Evolutionary conservation across 2,888 invertebrate species (phyloP), one percentile per base, ranked within the genome.

Genomic region (Smittia aterrima): DNA sequence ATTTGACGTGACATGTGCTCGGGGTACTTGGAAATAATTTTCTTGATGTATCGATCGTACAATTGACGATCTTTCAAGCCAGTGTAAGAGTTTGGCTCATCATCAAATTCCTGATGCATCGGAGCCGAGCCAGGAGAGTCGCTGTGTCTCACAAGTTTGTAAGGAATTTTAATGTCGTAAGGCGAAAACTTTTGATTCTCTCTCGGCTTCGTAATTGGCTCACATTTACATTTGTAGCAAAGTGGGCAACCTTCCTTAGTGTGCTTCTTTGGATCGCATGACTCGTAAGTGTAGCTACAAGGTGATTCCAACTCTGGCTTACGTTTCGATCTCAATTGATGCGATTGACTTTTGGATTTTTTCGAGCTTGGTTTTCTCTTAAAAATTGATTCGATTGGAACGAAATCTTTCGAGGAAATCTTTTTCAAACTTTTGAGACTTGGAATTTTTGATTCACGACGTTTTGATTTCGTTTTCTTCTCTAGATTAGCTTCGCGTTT

Each of bases 171-270:
- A 24, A 72, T 32, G 40, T 72, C 40, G 25, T 62, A 54, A 1
- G 72, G 38, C 9, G 62, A 58, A 62, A 72, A 72, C 13, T n/a
- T 27, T 66, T 40, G 41, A 20, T 18, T 24, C 13, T 41, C 47
- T 1, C 18, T 9, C 0, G 20, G 40, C n/a, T 27, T 54, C 7
- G 24, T 20, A 20, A 22, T 40, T 20, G 74, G 74, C 20, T 74
- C 74, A 11, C 74, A 74, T 7, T 66, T 64, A 25, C 74, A 74
- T 32, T 47, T 24, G 64, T 74, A 74, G 18, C 74, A 74, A 4
- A 66, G 27, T 27, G 74, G 74, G 25, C 74, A 74, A 7, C 74
- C 74, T 16, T 38, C n/a, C 7, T 13, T n/a, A 18, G 13, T 74
- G 16, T 41, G 22, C 25, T 54, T 66, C 25, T 64, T 47, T 13